Base-by-base conservation (phyloP, 35 echinoderm and acorn worm genomes). In the Stichopus chloronotus region DNA sequence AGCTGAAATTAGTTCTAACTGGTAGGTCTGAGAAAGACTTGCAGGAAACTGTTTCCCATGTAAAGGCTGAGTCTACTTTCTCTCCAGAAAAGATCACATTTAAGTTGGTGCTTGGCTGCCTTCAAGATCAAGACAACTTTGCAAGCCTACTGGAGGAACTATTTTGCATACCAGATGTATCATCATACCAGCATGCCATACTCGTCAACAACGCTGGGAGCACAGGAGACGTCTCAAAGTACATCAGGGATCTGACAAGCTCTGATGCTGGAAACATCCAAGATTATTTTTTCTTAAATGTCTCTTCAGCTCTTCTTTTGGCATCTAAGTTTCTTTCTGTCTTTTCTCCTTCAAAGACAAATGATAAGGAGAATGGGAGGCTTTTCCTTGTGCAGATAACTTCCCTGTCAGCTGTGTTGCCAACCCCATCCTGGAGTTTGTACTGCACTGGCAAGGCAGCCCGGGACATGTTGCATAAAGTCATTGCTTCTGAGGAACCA, bases 181-280 rank as follows among this genome's bases (percentile, higher is more conserved):
- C 89, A 53, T 22, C 92, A 52, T 97, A 88, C 71, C 93, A 95
- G 68, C 96, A 93, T 55, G 83, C 77, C 13, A 52, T 97, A 30
- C 78, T 97, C 9, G 52, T 97, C 52, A 76, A 97, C 52, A 97
- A 97, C 20, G 96, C 93, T 24, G 96, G 88, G 8, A 84, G 90
- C 19, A 43, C 94, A 5, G 93, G 96, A 17, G 96, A 97, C 52
- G 63, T 90, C 5, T 69, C 84, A n/a, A 87, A 87, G 25, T 89
- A 71, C 65, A 53, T 54, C 59, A 89, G 87, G 71, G 87, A 89
- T 55, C 52, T 89, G 5, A 61, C 52, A 22, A 59, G 56, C 2
- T 59, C 83, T 58, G 91, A 92, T 78, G 21, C 78, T 16, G 52
- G 68, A n/a, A 54, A 63, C 7, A 8, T 95, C 21, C 93, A 95